Conservation (phyloP, 2,797 vertebrate species). For the Neopelma chrysocephalum region DNA sequence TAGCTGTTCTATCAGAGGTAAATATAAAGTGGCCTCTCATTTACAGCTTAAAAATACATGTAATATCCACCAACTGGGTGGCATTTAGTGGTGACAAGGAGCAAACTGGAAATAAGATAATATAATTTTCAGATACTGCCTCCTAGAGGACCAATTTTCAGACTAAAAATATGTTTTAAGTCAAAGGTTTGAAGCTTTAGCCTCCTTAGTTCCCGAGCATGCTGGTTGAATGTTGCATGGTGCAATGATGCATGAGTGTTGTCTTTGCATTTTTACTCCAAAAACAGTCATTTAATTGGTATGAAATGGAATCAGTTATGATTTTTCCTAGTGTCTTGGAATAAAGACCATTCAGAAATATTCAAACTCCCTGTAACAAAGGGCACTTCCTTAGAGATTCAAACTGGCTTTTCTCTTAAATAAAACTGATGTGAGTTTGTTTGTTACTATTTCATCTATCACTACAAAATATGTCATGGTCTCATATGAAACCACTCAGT, state of each 20-base stretch:
- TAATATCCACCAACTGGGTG: neutral
- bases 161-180: neutral
- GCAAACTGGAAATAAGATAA: neutral
- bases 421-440: neutral
- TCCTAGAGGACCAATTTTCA: neutral
- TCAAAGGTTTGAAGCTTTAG: neutral
- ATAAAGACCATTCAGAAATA: neutral
- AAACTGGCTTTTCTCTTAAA: neutral
- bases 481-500: neutral
- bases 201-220: neutral
- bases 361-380: neutral
- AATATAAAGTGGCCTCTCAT: neutral
- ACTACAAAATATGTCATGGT: neutral
- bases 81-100: neutral
- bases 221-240: neutral
- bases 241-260: fast-evolving
- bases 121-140: neutral
- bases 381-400: neutral
- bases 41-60: neutral
- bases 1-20: neutral
- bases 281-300: neutral
- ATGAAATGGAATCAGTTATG: neutral
- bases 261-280: neutral
- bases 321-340: neutral
- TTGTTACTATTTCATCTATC: constrained; percentile 1